Conservation (phyloP, 2,113 vertebrate genomes). For the Syngnathoides biaculeatus region DNA sequence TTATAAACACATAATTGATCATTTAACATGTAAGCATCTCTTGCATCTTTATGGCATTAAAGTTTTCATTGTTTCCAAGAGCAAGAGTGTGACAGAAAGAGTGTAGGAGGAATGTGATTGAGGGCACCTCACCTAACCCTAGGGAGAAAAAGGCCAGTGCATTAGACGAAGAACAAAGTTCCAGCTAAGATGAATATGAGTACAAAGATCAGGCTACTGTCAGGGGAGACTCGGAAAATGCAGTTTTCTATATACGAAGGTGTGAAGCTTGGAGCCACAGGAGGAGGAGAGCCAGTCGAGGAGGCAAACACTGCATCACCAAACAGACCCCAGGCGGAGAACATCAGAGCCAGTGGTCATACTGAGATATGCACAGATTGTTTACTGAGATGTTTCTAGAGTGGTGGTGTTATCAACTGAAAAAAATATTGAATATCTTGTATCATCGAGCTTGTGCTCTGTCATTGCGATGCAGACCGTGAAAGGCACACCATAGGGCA, state of each 20-base stretch:
- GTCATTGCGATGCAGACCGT: slow-evolving; percentile 1
- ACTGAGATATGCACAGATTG: slow-evolving; percentile 51
- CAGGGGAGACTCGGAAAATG: slow-evolving; percentile 59
- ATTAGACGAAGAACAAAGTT: slow-evolving; percentile 65
- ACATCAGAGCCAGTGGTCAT: slow-evolving; percentile 54
- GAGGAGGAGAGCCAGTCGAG: slow-evolving; percentile 47
- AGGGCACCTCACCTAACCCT: slow-evolving; percentile 52
- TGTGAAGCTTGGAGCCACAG: slow-evolving; percentile 29
- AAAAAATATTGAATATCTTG: slow-evolving; percentile 1
- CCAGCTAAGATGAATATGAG: slow-evolving; percentile 67
- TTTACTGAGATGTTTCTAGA: slow-evolving; percentile 62
- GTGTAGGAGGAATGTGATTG: slow-evolving; percentile 52
- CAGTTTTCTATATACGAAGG: slow-evolving; percentile 52
- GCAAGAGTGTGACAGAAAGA: slow-evolving; percentile 12
- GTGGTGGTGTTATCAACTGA: slow-evolving; percentile 39
- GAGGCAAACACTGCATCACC: slow-evolving; percentile 63
- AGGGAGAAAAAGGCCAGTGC: slow-evolving; percentile 55
- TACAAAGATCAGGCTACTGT: slow-evolving; percentile 62
- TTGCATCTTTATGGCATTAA: slow-evolving; percentile 28
- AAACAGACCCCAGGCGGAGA: slow-evolving; percentile 55
- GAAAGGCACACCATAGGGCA: not conserved
- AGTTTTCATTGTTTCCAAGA: slow-evolving; percentile 47
- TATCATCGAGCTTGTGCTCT: slow-evolving; percentile 6
- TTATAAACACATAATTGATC: slow-evolving; percentile 15
- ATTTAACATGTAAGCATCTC: slow-evolving; percentile 23